phyloP scores from a whole-genome alignment of 1,140 invertebrate genomes.

The Lepidurus arcticus region DNA sequence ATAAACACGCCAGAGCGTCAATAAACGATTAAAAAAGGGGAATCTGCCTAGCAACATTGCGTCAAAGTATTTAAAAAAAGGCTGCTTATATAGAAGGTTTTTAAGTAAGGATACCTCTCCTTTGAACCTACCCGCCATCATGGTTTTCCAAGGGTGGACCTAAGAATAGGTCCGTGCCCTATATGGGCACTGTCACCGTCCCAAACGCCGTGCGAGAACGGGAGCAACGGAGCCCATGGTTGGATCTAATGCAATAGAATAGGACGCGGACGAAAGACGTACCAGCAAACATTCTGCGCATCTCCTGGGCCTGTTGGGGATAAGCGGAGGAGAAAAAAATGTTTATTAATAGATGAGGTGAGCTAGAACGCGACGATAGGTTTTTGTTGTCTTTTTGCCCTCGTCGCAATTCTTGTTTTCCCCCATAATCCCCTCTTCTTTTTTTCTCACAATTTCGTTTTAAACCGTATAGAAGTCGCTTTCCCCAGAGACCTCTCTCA shows the following conservation, averaged over 20 bases:
- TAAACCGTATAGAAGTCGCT: background rate
- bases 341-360: constrained; percentile 14
- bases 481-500: background rate
- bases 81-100: too few relatives aligned
- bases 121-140: background rate
- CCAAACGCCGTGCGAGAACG: background rate
- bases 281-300: constrained; percentile 18
- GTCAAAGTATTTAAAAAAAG: too few relatives aligned
- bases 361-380: background rate
- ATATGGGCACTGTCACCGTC: constrained; percentile 20
- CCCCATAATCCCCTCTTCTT: background rate
- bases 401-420: background rate
- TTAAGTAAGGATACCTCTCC: background rate
- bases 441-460: background rate
- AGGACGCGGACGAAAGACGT: background rate
- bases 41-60: too few relatives aligned
- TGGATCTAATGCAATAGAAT: constrained; percentile 5
- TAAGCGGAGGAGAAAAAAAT: background rate
- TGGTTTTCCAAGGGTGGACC: constrained; percentile 20
- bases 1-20: too few relatives aligned
- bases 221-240: background rate
- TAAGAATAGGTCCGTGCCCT: constrained; percentile 13
- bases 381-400: background rate
- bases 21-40: too few relatives aligned
- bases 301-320: background rate